Base-by-base conservation (phyloP, 2,113 vertebrate species). In the Periophthalmus modestus region DNA sequence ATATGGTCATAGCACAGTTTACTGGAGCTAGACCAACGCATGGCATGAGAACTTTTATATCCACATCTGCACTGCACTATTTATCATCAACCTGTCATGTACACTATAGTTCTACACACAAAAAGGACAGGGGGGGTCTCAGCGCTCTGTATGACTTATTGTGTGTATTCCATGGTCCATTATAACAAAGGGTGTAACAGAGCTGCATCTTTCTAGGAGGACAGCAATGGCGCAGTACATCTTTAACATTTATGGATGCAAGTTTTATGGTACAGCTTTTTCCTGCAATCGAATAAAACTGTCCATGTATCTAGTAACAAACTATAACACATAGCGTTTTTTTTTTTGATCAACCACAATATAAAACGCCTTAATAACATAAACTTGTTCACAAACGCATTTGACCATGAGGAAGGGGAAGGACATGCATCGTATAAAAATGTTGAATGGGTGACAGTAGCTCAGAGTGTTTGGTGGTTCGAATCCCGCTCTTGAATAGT, bases 1-100 rank as follows among this genome's bases (percentile, higher is more conserved):
- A 65, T 65, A 65, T 39, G 18, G 34, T 65, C 62, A 39, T 65
- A 65, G 33, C 62, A 39, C 11, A 65, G 16, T 43, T 65, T 19
- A 65, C 62, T 39, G 62, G 19, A 39, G 62, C 62, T 36, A n/a
- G 36, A 43, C 62, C 34, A 39, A 65, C 33, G 1, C 10, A 18
- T 65, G 62, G 62, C 62, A 65, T 12, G 33, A 16, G 62, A 0
- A 1, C 9, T 39, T n/a, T 65, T 3, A 39, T 39, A 39, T n/a
- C 19, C 34, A 65, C 62, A 43, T n/a, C 57, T 59, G 13, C 57
- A 59, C 57, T 6, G 54, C 19, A 21, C 54, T 11, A 23, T 62
- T 34, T 62, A 62, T 33, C 28, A 62, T 62, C 24, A 34, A 28
- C 16, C 7, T 62, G 59, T 62, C 28, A 62, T 59, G 23, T 59